A percentile compares a stretch with the other conserved stretches of the same genome.
phyloP scores from a whole-genome alignment of 2,113 vertebrate genomes.

The Picathartes gymnocephalus region DNA sequence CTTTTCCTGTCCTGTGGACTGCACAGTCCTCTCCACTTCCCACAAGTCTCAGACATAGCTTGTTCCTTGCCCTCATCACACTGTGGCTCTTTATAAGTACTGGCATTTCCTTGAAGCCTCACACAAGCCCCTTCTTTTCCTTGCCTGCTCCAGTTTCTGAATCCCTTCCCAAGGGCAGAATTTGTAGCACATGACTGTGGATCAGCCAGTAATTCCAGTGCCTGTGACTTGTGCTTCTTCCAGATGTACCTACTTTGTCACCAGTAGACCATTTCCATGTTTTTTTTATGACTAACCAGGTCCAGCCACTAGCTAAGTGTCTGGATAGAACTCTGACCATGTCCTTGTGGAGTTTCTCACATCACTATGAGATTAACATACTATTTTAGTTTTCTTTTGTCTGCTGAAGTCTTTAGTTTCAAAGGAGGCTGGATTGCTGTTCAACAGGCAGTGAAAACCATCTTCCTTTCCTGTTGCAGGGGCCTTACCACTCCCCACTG shows the following conservation, averaged over 20 bases:
- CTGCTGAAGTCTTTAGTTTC: neutral
- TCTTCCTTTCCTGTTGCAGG: neutral
- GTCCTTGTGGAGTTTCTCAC: neutral
- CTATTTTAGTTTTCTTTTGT: neutral
- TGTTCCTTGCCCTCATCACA: neutral
- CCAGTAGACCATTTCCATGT: neutral
- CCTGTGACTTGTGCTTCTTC: neutral
- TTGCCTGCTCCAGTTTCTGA: neutral
- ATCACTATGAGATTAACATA: neutral
- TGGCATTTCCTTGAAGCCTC: neutral
- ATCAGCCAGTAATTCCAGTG: neutral
- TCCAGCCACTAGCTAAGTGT: neutral
- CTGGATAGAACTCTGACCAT: neutral
- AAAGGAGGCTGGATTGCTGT: neutral
- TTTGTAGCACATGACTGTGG: neutral
- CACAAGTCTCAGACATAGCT: neutral
- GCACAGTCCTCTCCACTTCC: neutral
- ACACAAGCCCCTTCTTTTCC: neutral
- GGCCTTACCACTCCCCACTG: neutral
- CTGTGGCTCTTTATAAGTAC: neutral
- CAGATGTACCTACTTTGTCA: neutral
- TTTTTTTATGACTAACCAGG: neutral
- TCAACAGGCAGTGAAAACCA: neutral
- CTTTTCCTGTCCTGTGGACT: neutral
- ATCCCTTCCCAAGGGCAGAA: neutral